Evolutionary conservation across 2,797 vertebrate genomes (phyloP), one percentile per base, ranked within the genome.

Genomic region (Liparis tanakae): DNA sequence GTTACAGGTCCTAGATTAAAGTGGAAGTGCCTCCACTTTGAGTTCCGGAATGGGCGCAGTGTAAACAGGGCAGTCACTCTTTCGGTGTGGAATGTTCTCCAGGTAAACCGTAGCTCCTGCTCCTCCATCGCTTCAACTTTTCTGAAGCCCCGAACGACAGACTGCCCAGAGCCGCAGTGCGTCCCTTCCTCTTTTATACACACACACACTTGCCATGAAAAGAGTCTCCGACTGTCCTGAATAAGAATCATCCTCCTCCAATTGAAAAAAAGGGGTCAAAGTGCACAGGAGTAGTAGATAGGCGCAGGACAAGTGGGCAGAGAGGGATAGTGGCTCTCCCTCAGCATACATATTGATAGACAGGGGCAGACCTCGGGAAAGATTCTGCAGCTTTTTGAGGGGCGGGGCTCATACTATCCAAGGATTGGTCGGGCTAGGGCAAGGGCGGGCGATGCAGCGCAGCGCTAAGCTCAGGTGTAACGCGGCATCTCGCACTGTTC

Each of bases 401-500:
- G 70, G 43, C 36, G 72, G 75, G 78, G 75, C 70, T 83, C 73
- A 76, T 73, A 81, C 67, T 71, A 84, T 77, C 85, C 81, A 54
- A 78, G 75, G 79, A 78, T 25, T 73, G 68, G 68, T 60, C 6
- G 57, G 61, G 55, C 65, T 70, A 84, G 89, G 89, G 83, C 75
- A 82, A 80, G 72, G 81, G 33, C 12, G 68, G 72, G 78, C 68
- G 48, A 36, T 36, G 69, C 80, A 83, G 77, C 58, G 80, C 82
- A 74, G 79, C 76, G 80, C 75, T 57, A 48, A 83, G 90, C 91
- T 99, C 97, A 99, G 91, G 96, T 97, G 94, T 97, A 97, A 91
- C 97, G 96, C 0, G 98, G 98, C 97, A 99, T 99, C 92, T 99
- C 98, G 72, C 98, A 99, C 89, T 99, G 96, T 93, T 99, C 98